Base-by-base conservation (phyloP, 1,140 invertebrate species). In the Calephelis virginiensis region DNA sequence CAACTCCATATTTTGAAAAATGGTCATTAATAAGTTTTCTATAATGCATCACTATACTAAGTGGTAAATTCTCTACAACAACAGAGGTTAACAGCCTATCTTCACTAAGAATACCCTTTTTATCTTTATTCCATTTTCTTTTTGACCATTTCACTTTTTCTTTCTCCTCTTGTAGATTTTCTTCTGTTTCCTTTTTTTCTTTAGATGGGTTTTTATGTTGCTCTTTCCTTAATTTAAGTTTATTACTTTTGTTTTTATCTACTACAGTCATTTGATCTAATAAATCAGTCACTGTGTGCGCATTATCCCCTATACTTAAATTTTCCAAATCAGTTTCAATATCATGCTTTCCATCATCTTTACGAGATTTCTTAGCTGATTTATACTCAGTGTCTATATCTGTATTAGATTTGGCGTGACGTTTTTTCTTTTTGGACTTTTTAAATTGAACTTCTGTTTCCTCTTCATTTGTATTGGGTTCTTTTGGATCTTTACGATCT, bases 231-330 rank as follows among this genome's bases (percentile, higher is more conserved):
- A 67, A 71, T 49, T 77, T 77, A n/a, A 56, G 46, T 47, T 74
- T 79, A 28, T 59, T 59, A 9, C 76, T 77, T 63, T 84, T 85
- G 47, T 77, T 74, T 67, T 81, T 90, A 49, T 88, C 86, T 37
- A 75, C 78, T 13, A 90, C 83, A 13, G 75, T 70, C 85, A 90
- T 88, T 77, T 86, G 81, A 66, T 88, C 85, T 8, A 90, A 68
- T 6, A 90, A 59, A 61, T 78, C 81, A 28, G 80, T 79, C 9
- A 90, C 47, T 71, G 82, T 86, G 14, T 89, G 80, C 53, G 86
- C 64, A 72, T 85, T 90, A 61, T 87, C 82, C 10, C 85, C 86
- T 63, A 89, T 86, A n/a, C 70, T 84, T 7, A 90, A 69, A 53
- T 84, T 89, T 71, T 89, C 82, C 8, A 90, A 68, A n/a, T 83